Evolutionary conservation across 2,888 invertebrate species (phyloP), one percentile per base, ranked within the genome.

Genomic region (Chromoteleia sp.): DNA sequence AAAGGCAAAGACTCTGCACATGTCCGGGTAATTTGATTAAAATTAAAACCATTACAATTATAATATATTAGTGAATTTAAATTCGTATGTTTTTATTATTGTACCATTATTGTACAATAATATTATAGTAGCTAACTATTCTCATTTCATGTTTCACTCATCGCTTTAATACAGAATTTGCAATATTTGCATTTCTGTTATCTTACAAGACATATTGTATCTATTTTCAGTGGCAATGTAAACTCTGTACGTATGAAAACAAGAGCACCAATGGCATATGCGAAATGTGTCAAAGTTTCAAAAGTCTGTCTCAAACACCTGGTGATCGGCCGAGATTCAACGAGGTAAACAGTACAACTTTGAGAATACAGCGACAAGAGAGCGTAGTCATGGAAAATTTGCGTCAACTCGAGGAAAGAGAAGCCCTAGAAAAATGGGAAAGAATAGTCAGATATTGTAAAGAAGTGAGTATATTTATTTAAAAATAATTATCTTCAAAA

Each of bases 341-440:
- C 87, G 93, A 87, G 87, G 90, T 87, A 30, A 91, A 91, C 74
- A 88, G 90, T 43, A 90, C 85, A 84, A 92, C 91, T 30, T 91
- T 93, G 61, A 92, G 93, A 21, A 91, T 92, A 84, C 92, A 91
- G 83, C 91, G 95, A 0, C 95, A 95, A 84, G 96, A 96, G 88
- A 96, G 96, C 85, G 95, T 96, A 45, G 94, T 96, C 2, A 96
- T 97, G 95, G 97, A 97, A 88, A 96, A 97, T 80, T 92, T 97
- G 54, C 92, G 97, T 0, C 93, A 96, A 71, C 93, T 96, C 50
- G 98, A 98, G 89, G 98, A 98, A 90, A 95, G 95, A 82, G 96
- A 97, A 89, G 98, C 98, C 3, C 94, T 96, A 90, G 96, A 97
- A 86, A 96, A 97, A 89, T 98, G 98, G 97, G 96, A 97, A 88